Conservation (phyloP, 2,797 vertebrate genomes). For the Chloroceryle amazona region DNA sequence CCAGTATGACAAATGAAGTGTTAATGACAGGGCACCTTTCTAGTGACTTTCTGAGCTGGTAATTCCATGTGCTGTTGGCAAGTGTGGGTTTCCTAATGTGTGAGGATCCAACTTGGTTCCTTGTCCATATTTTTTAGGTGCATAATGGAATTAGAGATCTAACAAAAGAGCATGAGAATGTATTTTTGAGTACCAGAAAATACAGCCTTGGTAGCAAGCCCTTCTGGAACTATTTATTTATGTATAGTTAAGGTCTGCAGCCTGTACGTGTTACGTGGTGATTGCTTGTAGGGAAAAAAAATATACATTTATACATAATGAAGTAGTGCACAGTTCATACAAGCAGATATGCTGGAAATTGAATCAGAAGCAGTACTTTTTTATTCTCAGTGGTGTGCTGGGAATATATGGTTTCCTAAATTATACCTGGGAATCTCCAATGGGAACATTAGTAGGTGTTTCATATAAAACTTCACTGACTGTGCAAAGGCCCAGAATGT, state of each 20-base stretch:
- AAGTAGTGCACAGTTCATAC: not conserved
- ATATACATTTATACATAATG: not conserved
- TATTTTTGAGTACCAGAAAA: not conserved
- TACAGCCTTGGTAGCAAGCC: not conserved
- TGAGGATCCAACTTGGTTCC: not conserved
- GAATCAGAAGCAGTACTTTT: not conserved
- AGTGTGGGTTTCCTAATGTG: not conserved
- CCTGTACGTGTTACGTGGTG: not conserved
- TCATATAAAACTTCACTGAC: not conserved
- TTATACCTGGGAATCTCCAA: not conserved
- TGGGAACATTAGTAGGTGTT: not conserved
- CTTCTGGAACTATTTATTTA: not conserved
- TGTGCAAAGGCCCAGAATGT: not conserved
- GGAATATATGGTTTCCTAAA: not conserved
- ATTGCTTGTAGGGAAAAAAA: not conserved
- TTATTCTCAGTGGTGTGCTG: not conserved
- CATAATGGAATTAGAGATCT: not conserved
- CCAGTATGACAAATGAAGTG: not conserved
- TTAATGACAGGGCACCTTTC: not conserved
- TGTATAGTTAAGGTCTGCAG: not conserved
- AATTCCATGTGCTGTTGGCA: not conserved
- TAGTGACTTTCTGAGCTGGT: not conserved
- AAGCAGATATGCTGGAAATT: not conserved
- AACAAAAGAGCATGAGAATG: not conserved
- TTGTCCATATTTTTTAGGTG: not conserved